phyloP scores from a whole-genome alignment of 2,797 vertebrate species.

The Sebastes vulpes region DNA sequence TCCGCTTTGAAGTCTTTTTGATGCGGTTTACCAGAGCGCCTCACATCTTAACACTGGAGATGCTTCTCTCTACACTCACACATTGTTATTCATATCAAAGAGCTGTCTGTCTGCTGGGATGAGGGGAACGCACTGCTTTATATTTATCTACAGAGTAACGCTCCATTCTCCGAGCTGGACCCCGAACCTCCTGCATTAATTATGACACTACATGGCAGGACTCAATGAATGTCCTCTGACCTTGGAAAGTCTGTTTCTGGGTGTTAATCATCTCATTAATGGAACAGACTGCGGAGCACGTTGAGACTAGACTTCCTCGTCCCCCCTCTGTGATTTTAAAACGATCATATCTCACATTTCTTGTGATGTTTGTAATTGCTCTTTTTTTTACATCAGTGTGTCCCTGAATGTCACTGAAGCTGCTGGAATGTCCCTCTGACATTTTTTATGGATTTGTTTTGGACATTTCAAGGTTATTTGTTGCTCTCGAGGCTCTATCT shows the following conservation, averaged over 20 bases:
- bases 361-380: slow-evolving; percentile 65
- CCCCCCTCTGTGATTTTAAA: slow-evolving; percentile 40
- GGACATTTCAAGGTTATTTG: slow-evolving; percentile 30
- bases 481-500: background rate
- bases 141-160: background rate
- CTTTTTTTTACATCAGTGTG: slow-evolving; percentile 12
- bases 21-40: slow-evolving; percentile 34
- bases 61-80: slow-evolving; percentile 14
- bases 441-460: background rate
- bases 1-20: slow-evolving; percentile 58
- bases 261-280: slow-evolving; percentile 48
- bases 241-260: slow-evolving; percentile 39
- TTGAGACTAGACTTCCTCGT: slow-evolving; percentile 18
- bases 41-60: slow-evolving; percentile 24
- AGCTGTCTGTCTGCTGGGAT: background rate
- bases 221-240: slow-evolving; percentile 36
- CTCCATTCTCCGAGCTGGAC: background rate
- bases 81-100: slow-evolving; percentile 43
- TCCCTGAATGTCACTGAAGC: slow-evolving; percentile 44
- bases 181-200: slow-evolving; percentile 22
- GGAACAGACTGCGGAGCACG: slow-evolving; percentile 17
- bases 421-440: background rate
- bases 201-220: slow-evolving; percentile 3
- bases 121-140: background rate
- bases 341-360: slow-evolving; percentile 54